Conservation (phyloP, 1,140 invertebrate species). For the Oryctes rhinoceros region DNA sequence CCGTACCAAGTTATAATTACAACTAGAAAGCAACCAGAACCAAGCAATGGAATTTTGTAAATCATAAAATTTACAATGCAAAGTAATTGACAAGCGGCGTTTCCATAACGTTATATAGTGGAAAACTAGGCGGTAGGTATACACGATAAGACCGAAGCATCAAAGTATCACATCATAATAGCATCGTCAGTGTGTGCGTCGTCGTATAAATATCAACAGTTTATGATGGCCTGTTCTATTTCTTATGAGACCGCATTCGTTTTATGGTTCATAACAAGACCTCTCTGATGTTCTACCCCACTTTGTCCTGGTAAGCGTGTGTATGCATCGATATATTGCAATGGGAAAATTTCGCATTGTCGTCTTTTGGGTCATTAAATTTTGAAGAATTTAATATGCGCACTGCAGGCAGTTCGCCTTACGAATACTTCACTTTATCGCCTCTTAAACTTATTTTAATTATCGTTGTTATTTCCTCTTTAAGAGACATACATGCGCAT, state of each 20-base stretch:
- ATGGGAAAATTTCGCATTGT: slow-evolving; percentile 31
- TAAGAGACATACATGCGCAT: neutral
- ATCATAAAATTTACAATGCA: no score
- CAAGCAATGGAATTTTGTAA: no score
- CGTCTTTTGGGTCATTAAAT: slow-evolving; percentile 37
- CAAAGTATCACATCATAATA: slow-evolving; percentile 13
- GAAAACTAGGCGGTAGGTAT: neutral
- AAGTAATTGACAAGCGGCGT: no score
- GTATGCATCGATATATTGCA: neutral
- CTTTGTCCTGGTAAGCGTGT: slow-evolving; percentile 30
- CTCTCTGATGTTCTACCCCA: slow-evolving; percentile 32
- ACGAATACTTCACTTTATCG: slow-evolving; percentile 9
- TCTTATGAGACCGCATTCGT: slow-evolving; percentile 31
- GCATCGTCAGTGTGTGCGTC: slow-evolving; percentile 5
- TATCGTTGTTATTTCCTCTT: slow-evolving; percentile 20
- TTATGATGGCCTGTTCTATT: slow-evolving; percentile 40
- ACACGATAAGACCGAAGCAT: neutral
- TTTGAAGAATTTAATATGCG: slow-evolving; percentile 33
- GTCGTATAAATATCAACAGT: slow-evolving; percentile 37
- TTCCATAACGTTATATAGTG: no score
- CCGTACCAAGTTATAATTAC: no score
- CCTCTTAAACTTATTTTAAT: slow-evolving; percentile 29
- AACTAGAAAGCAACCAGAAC: no score
- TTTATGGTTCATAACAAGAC: slow-evolving; percentile 38
- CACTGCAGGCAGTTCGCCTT: slow-evolving; percentile 14